phyloP scores from a whole-genome alignment of 2,113 vertebrate genomes.

The Oophaga pumilio region DNA sequence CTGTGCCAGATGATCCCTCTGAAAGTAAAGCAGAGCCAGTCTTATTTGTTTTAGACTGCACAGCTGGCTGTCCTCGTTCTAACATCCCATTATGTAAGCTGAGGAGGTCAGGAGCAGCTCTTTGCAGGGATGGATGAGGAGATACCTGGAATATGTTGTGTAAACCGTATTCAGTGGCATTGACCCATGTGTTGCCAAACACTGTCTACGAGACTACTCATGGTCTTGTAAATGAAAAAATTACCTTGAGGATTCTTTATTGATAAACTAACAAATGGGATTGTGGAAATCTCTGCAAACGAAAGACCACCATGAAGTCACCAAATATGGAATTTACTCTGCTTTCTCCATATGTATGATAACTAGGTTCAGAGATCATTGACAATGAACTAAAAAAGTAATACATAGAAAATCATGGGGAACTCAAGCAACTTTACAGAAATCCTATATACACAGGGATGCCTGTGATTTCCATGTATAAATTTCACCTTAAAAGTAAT shows the following conservation, averaged over 20 bases:
- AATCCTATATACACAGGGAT: too few relatives aligned
- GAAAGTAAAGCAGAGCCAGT: conserved; percentile 9
- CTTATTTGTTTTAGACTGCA: conserved; percentile 44
- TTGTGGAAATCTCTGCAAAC: too few relatives aligned
- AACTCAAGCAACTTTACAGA: too few relatives aligned
- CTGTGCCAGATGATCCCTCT: conserved; percentile 42
- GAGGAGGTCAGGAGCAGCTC: conserved; percentile 37
- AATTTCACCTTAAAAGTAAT: too few relatives aligned
- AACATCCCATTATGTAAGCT: conserved; percentile 42
- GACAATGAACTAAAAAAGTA: too few relatives aligned
- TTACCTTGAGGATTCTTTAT: not conserved
- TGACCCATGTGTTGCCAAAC: not conserved
- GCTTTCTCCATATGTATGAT: too few relatives aligned
- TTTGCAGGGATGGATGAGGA: not conserved
- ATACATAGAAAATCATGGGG: too few relatives aligned
- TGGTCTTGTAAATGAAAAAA: not conserved
- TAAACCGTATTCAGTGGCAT: not conserved
- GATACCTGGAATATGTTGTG: conserved; percentile 1
- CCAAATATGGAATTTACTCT: too few relatives aligned
- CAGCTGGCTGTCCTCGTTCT: conserved; percentile 36
- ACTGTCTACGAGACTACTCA: not conserved
- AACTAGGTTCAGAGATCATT: too few relatives aligned
- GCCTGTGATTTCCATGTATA: too few relatives aligned
- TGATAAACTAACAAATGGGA: too few relatives aligned
- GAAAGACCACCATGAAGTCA: too few relatives aligned